These are phyloP conservation scores for Eristalinus sepulchralis DNA, from an alignment of 2,888 invertebrate genomes.

Conservation along the genomic window DNA sequence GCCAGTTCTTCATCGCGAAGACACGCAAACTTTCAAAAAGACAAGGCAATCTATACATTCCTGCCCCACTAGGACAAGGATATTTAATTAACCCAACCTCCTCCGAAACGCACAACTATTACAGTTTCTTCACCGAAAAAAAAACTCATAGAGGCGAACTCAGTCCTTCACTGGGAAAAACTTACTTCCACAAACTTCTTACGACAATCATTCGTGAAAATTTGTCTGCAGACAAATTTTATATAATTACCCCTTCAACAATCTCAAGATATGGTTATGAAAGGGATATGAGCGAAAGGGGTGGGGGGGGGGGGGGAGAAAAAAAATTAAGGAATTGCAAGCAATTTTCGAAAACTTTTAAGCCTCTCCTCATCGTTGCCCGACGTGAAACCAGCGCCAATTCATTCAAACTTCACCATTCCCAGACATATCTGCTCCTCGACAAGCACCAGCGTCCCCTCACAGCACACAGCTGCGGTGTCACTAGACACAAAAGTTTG, in stretches of 20 bases:
- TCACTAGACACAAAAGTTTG: conserved; percentile 21
- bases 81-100: background rate
- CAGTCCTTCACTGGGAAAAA: background rate
- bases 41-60: no score
- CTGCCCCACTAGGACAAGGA: no score
- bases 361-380: background rate
- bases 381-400: conserved; percentile 11
- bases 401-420: conserved; percentile 22
- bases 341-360: background rate
- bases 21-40: background rate
- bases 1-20: no score
- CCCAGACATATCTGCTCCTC: background rate
- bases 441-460: background rate
- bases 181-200: background rate
- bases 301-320: background rate
- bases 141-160: background rate
- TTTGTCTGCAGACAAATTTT: background rate
- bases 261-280: background rate
- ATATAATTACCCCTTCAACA: background rate
- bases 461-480: background rate
- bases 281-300: background rate
- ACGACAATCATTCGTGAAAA: background rate
- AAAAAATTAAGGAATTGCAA: background rate
- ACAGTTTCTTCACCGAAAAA: background rate
- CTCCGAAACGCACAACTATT: background rate